Evolutionary conservation across 37 sponge, comb jelly and placozoan species (phyloP).

Genomic region (Geodia barretti): DNA sequence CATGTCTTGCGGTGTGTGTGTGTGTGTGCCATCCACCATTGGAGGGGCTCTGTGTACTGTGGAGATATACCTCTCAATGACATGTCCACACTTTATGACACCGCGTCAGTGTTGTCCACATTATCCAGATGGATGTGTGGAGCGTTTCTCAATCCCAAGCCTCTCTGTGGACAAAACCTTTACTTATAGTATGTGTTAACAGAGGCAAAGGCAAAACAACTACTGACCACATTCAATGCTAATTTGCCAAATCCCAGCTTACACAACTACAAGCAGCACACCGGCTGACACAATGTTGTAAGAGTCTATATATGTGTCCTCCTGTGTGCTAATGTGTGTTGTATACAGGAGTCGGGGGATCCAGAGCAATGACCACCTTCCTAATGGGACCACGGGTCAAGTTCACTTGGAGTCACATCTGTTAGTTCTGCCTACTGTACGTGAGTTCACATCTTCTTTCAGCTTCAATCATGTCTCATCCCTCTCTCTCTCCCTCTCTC

Average conservation of each 20-base stretch:
- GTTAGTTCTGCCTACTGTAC: slow-evolving; percentile 59
- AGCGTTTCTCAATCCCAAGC: too few species aligned
- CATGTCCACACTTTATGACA: too few species aligned
- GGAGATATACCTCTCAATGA: too few species aligned
- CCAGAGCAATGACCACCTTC: slow-evolving; percentile 55
- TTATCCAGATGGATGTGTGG: too few species aligned
- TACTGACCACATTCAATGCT: too few species aligned
- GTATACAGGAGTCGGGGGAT: slow-evolving; percentile 67
- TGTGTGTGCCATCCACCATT: too few species aligned
- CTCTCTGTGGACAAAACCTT: too few species aligned
- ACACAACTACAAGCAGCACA: background rate
- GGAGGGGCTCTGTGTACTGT: too few species aligned
- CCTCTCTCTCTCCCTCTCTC: background rate
- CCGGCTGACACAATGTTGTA: background rate
- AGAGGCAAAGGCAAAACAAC: too few species aligned
- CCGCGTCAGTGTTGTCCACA: too few species aligned
- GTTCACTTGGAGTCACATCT: slow-evolving; percentile 32
- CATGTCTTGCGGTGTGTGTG: too few species aligned
- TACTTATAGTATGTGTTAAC: too few species aligned
- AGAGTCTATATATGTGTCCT: background rate
- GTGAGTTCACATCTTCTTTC: slow-evolving; percentile 22
- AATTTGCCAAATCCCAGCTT: background rate
- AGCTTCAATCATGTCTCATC: background rate
- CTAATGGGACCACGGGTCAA: slow-evolving; percentile 50
- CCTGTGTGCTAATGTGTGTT: background rate